Percentiles rank a stretch among this genome's conserved stretches.
Evolutionary conservation across 2,797 vertebrate species (phyloP).

Genomic region (Notolabrus celidotus): DNA sequence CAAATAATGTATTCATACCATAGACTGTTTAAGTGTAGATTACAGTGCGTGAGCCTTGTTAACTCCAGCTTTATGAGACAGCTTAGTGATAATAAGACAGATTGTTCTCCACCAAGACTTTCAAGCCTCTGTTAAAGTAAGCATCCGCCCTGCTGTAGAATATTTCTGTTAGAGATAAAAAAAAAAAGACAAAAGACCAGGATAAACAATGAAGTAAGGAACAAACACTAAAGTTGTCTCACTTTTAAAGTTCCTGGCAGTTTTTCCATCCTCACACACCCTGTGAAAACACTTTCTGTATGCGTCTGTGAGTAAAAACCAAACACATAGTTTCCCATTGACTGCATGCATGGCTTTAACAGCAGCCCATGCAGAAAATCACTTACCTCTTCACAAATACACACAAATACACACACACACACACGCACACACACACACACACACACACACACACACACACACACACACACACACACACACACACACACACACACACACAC

Average conservation of each 20-base stretch:
- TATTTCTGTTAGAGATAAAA: too few relatives aligned
- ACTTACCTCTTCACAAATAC: slow-evolving; percentile 56
- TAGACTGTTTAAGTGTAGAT: background rate
- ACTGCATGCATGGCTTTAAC: slow-evolving; percentile 65
- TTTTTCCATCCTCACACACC: slow-evolving; percentile 44
- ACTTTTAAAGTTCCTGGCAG: slow-evolving; percentile 46
- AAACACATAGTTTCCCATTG: slow-evolving; percentile 78
- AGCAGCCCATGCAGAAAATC: slow-evolving; percentile 64
- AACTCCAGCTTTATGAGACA: too few relatives aligned
- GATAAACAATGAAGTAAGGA: background rate
- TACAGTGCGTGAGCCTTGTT: too few relatives aligned
- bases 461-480: background rate
- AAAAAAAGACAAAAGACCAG: background rate
- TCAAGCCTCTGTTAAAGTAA: too few relatives aligned
- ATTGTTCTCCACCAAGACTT: too few relatives aligned
- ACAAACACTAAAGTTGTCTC: slow-evolving; percentile 25
- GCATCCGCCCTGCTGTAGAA: too few relatives aligned
- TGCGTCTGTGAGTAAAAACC: slow-evolving; percentile 58
- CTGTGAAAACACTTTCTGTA: slow-evolving; percentile 56
- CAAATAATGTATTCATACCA: background rate
- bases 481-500: background rate
- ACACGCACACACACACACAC: slow-evolving; percentile 1
- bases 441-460: background rate
- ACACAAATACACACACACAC: background rate
- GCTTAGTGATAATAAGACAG: too few relatives aligned